Conservation (phyloP, 2,888 invertebrate genomes). For the Peribatodes rhomboidaria region DNA sequence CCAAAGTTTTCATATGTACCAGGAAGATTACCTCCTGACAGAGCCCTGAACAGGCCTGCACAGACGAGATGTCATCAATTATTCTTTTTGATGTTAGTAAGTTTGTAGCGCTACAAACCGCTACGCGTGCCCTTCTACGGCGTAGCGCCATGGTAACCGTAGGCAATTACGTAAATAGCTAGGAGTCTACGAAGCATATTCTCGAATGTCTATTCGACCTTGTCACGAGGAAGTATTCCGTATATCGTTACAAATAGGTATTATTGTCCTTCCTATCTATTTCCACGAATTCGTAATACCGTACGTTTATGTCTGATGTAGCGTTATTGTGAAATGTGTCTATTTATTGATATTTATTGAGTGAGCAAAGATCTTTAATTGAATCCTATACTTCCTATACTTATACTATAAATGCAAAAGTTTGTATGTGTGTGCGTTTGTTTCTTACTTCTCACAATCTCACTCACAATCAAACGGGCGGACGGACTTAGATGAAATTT, state of each 20-base stretch:
- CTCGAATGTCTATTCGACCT: constrained; percentile 7
- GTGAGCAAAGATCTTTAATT: too few species aligned
- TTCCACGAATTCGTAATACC: background rate
- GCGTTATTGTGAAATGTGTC: too few species aligned
- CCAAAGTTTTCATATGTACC: too few species aligned
- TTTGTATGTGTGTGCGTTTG: too few species aligned
- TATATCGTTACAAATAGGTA: background rate
- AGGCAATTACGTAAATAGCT: constrained; percentile 21
- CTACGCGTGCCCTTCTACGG: constrained; percentile 20
- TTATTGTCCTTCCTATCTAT: constrained; percentile 2
- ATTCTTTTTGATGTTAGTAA: background rate
- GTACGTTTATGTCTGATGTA: too few species aligned
- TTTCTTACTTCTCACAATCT: too few species aligned
- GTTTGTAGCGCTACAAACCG: constrained; percentile 6
- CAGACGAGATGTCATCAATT: background rate
- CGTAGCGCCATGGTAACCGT: constrained; percentile 12
- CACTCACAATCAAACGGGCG: too few species aligned
- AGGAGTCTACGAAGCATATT: constrained; percentile 8
- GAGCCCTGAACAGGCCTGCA: background rate
- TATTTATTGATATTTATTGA: too few species aligned
- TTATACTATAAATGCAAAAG: too few species aligned
- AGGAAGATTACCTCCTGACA: too few species aligned
- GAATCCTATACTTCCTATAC: too few species aligned
- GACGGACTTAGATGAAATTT: too few species aligned
- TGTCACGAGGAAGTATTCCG: constrained; percentile 4